phyloP scores from a whole-genome alignment of 2,888 invertebrate genomes.

The Lacanobia wlatinum region DNA sequence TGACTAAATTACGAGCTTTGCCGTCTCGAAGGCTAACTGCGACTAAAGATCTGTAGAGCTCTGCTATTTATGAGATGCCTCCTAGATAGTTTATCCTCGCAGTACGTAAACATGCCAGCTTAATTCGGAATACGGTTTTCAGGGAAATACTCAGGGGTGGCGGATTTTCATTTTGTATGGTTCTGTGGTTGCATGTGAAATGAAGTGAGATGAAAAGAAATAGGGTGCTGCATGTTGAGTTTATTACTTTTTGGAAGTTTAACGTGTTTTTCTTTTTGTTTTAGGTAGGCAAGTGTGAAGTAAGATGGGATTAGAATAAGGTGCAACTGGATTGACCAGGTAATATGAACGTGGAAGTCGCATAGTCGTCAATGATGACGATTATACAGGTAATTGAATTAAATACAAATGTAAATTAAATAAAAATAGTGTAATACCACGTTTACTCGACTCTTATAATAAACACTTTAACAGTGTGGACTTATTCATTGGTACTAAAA shows the following conservation, averaged over 20 bases:
- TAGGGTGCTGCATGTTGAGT: neutral
- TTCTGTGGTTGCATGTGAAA: conserved; percentile 42
- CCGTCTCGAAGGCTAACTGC: conserved; percentile 58
- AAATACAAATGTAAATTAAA: neutral
- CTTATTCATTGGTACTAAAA: too few relatives aligned
- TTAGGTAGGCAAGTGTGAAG: conserved; percentile 37
- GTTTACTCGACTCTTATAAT: too few relatives aligned
- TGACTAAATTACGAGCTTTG: conserved; percentile 67
- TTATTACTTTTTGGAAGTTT: conserved; percentile 15
- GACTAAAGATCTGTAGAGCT: conserved; percentile 58
- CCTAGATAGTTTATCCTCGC: conserved; percentile 60
- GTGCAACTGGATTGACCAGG: too few relatives aligned
- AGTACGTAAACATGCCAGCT: conserved; percentile 59
- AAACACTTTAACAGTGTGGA: too few relatives aligned
- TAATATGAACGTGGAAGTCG: too few relatives aligned
- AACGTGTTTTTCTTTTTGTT: conserved; percentile 44
- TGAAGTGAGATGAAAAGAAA: conserved; percentile 45
- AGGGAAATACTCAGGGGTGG: conserved; percentile 27
- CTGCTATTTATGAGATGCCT: conserved; percentile 62
- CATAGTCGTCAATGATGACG: neutral
- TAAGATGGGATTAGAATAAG: neutral
- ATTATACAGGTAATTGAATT: neutral
- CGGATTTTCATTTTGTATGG: conserved; percentile 33
- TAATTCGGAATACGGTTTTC: conserved; percentile 55
- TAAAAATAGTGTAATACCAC: too few relatives aligned